These are phyloP conservation scores for Acanthurus lineatus DNA, from an alignment of 2,797 vertebrate species.

Conservation along the genomic window DNA sequence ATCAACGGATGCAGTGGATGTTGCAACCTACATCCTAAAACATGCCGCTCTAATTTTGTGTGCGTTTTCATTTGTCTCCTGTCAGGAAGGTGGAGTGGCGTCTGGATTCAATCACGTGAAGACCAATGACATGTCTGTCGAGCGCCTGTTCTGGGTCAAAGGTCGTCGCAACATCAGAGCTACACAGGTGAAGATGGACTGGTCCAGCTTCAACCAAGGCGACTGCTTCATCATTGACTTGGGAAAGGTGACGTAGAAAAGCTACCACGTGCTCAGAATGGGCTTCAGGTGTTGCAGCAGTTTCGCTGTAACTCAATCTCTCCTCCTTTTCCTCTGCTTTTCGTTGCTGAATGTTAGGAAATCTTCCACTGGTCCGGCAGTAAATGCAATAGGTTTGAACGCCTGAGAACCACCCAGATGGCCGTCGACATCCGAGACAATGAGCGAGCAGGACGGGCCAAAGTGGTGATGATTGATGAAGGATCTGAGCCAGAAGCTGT, in stretches of 20 bases:
- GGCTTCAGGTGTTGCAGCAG: neutral
- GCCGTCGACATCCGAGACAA: slow-evolving; percentile 82
- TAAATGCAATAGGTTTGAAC: slow-evolving; percentile 78
- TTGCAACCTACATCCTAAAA: neutral
- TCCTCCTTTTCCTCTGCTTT: slow-evolving; percentile 1
- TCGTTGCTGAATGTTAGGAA: slow-evolving; percentile 53
- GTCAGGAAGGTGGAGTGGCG: slow-evolving; percentile 79
- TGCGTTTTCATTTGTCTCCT: neutral
- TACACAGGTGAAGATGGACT: slow-evolving; percentile 68
- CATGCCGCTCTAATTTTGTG: neutral
- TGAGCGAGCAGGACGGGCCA: slow-evolving; percentile 76
- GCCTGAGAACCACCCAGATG: slow-evolving; percentile 78
- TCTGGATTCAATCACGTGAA: slow-evolving; percentile 81
- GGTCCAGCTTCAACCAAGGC: slow-evolving; percentile 82
- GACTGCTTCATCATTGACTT: slow-evolving; percentile 87
- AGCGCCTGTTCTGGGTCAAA: slow-evolving; percentile 80
- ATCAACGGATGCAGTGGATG: no score
- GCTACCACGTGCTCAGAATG: neutral
- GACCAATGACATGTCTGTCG: slow-evolving; percentile 55
- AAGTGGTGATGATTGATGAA: slow-evolving; percentile 72
- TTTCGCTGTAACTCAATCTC: neutral
- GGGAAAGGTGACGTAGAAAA: slow-evolving; percentile 74
- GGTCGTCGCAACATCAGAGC: slow-evolving; percentile 77
- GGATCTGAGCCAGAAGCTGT: slow-evolving; percentile 75
- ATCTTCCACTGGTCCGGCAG: slow-evolving; percentile 85